Percentiles rank a stretch among this genome's conserved stretches.
Evolutionary conservation across 2,113 vertebrate genomes (phyloP).

Genomic region (Oenanthe melanoleuca): DNA sequence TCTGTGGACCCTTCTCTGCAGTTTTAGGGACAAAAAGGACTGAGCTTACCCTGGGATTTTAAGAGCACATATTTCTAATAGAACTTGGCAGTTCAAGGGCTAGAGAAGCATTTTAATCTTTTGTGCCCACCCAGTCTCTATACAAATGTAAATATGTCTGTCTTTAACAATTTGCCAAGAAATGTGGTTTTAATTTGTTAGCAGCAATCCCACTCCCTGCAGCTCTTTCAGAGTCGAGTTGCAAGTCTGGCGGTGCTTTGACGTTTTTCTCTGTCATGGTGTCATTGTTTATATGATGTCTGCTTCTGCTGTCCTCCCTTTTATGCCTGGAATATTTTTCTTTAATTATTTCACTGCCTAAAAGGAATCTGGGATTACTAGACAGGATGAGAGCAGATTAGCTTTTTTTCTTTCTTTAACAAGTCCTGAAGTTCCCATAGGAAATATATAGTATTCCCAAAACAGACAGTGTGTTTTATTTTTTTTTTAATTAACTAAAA

Average conservation of each 20-base stretch:
- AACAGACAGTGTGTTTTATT: slow-evolving; percentile 32
- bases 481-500: slow-evolving; percentile 67
- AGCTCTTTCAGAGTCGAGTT: slow-evolving; percentile 42
- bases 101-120: slow-evolving; percentile 72
- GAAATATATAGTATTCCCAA: slow-evolving; percentile 69
- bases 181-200: slow-evolving; percentile 83
- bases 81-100: slow-evolving; percentile 76
- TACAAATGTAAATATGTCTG: slow-evolving; percentile 80
- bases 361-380: slow-evolving; percentile 69
- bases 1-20: background rate
- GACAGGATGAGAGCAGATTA: slow-evolving; percentile 70
- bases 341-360: slow-evolving; percentile 69
- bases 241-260: slow-evolving; percentile 60
- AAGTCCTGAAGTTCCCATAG: slow-evolving; percentile 75
- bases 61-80: slow-evolving; percentile 68
- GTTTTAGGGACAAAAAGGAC: slow-evolving; percentile 36
- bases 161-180: slow-evolving; percentile 75
- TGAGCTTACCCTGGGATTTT: slow-evolving; percentile 56
- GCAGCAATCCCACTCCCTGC: slow-evolving; percentile 50
- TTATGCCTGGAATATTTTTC: slow-evolving; percentile 69
- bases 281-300: slow-evolving; percentile 65
- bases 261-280: slow-evolving; percentile 62
- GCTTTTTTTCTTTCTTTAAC: slow-evolving; percentile 62
- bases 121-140: slow-evolving; percentile 78
- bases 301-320: slow-evolving; percentile 67